Conservation (phyloP, 1,140 invertebrate species). For the Bombus cullumanus region DNA sequence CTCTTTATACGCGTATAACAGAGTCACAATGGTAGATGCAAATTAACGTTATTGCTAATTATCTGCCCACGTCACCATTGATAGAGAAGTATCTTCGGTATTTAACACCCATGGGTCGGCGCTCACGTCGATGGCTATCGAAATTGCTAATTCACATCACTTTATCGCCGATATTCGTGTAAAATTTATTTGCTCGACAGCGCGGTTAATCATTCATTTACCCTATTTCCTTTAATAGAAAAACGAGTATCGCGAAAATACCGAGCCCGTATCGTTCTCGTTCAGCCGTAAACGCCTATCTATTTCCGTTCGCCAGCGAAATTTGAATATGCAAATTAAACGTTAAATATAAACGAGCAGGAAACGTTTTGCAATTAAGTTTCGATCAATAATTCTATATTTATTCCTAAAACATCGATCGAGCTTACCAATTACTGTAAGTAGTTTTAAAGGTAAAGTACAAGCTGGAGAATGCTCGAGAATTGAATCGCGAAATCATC, state of each 20-base stretch:
- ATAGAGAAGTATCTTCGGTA: not conserved
- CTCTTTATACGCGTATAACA: not conserved
- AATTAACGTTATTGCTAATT: not conserved
- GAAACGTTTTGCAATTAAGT: not conserved
- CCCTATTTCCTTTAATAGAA: not conserved
- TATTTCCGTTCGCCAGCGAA: not conserved
- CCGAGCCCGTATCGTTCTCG: not conserved
- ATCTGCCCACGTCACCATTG: not conserved
- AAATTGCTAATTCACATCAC: not conserved
- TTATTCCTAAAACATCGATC: not conserved
- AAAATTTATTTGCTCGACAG: not conserved
- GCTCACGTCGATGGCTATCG: too few relatives aligned
- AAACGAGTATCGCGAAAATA: not conserved
- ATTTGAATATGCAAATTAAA: not conserved
- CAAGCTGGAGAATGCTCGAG: not conserved
- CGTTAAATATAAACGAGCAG: not conserved
- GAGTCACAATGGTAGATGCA: too few relatives aligned
- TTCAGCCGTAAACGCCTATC: too few relatives aligned
- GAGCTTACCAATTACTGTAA: too few relatives aligned
- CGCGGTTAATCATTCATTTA: not conserved
- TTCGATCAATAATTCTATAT: not conserved
- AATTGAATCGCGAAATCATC: not conserved
- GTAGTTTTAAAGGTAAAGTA: not conserved
- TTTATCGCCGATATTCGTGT: not conserved
- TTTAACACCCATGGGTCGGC: not conserved